Conservation (phyloP, 2,113 vertebrate species). For the Arothron firmamentum region DNA sequence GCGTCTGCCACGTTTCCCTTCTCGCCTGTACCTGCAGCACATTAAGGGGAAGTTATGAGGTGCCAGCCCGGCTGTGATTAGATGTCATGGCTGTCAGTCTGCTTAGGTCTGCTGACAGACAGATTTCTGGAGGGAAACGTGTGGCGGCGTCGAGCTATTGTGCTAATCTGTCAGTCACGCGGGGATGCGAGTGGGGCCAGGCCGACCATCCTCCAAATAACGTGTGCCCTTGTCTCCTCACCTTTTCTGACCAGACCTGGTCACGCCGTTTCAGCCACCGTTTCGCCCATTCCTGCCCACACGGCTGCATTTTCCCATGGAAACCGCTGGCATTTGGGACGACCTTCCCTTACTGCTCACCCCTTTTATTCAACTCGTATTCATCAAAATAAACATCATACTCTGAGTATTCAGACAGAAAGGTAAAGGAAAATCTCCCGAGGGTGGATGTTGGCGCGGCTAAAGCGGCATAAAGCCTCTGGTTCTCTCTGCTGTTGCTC, state of each 20-base stretch:
- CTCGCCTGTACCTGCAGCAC: constrained; percentile 52
- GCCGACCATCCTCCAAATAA: constrained; percentile 58
- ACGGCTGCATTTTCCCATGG: constrained; percentile 27
- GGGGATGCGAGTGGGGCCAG: constrained; percentile 48
- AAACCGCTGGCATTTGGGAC: constrained; percentile 31
- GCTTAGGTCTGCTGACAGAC: constrained; percentile 83
- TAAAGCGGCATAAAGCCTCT: constrained; percentile 39
- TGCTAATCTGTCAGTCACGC: constrained; percentile 77
- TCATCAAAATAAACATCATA: constrained; percentile 41
- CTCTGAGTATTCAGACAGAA: constrained; percentile 29
- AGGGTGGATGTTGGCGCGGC: constrained; percentile 41
- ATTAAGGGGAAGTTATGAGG: constrained; percentile 80
- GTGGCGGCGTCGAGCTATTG: constrained; percentile 67
- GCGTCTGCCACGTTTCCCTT: constrained; percentile 30
- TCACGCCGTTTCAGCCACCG: constrained; percentile 16
- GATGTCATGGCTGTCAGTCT: constrained; percentile 85
- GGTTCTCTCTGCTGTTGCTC: constrained; percentile 28
- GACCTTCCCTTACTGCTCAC: not conserved
- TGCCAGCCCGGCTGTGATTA: constrained; percentile 81
- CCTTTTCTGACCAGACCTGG: constrained; percentile 17
- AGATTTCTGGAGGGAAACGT: constrained; percentile 76
- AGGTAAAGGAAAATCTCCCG: constrained; percentile 39
- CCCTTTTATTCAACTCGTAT: constrained; percentile 6
- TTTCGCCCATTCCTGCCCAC: constrained; percentile 29
- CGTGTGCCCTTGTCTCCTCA: constrained; percentile 61